Conservation (phyloP, 1,140 invertebrate genomes). For the Doryteuthis pealeii region DNA sequence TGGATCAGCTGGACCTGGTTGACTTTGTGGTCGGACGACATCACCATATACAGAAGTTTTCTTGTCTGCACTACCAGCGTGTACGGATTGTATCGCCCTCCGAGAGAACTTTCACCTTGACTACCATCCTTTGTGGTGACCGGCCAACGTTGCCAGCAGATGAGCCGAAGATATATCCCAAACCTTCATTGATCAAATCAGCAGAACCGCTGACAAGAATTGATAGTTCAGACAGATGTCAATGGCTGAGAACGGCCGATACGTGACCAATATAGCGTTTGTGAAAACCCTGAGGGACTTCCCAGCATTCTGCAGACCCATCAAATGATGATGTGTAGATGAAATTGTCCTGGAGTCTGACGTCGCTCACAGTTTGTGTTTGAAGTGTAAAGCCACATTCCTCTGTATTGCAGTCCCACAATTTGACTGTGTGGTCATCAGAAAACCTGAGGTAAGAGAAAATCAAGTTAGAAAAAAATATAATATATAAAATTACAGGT, state of each 20-base stretch:
- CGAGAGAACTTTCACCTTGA: conserved; percentile 12
- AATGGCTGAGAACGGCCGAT: conserved; percentile 61
- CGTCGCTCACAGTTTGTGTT: conserved; percentile 26
- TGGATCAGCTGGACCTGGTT: neutral
- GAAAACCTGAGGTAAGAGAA: conserved; percentile 34
- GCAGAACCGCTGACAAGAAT: conserved; percentile 75
- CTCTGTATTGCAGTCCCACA: conserved; percentile 34
- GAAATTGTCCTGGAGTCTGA: conserved; percentile 24
- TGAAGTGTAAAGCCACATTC: neutral
- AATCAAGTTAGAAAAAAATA: neutral
- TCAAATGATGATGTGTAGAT: conserved; percentile 35
- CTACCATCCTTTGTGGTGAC: conserved; percentile 15
- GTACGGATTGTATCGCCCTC: neutral
- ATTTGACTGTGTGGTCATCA: conserved; percentile 38
- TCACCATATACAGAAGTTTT: conserved; percentile 11
- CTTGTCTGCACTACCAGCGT: conserved; percentile 9
- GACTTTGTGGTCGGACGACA: neutral
- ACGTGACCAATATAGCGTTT: conserved; percentile 26
- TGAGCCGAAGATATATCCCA: conserved; percentile 12
- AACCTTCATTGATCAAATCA: conserved; percentile 27
- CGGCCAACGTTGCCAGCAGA: conserved; percentile 11
- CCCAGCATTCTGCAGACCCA: conserved; percentile 32
- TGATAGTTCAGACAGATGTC: conserved; percentile 80
- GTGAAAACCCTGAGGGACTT: conserved; percentile 18
- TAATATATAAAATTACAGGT: no score